Conservation (phyloP, 2,113 vertebrate species). For the Dasyornis broadbenti region DNA sequence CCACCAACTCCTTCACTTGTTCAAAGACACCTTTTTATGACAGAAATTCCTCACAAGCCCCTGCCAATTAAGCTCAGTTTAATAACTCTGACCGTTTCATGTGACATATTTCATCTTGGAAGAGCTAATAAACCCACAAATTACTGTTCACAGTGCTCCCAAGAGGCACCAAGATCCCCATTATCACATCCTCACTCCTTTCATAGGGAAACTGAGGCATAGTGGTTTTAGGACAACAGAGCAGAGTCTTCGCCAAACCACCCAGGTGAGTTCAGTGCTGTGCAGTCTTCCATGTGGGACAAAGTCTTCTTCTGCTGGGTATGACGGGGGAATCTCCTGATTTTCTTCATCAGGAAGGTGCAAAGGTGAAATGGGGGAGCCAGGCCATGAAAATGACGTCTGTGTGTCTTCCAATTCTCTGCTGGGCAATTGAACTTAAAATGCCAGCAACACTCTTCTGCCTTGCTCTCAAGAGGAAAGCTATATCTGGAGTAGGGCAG, state of each 20-base stretch:
- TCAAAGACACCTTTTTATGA: not conserved
- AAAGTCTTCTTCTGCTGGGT: not conserved
- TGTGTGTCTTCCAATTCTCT: not conserved
- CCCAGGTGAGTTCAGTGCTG: not conserved
- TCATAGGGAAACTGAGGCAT: slow-evolving; percentile 21
- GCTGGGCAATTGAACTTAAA: not conserved
- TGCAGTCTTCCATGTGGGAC: not conserved
- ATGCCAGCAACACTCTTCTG: not conserved
- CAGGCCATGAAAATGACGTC: not conserved
- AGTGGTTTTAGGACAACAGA: not conserved
- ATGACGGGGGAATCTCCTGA: not conserved
- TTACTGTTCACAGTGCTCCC: not conserved
- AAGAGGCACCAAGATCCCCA: not conserved
- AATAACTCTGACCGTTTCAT: not conserved
- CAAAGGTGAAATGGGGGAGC: not conserved
- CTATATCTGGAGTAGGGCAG: not conserved
- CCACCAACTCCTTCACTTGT: not conserved
- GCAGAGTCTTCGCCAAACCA: not conserved
- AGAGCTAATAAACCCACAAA: not conserved
- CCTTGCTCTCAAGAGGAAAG: not conserved
- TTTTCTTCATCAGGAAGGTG: not conserved
- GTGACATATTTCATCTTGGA: not conserved
- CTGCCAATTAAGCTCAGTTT: not conserved
- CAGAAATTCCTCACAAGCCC: not conserved
- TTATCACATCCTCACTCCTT: not conserved